These are phyloP conservation scores for Egretta garzetta DNA, from an alignment of 2,113 vertebrate species.

Conservation along the genomic window DNA sequence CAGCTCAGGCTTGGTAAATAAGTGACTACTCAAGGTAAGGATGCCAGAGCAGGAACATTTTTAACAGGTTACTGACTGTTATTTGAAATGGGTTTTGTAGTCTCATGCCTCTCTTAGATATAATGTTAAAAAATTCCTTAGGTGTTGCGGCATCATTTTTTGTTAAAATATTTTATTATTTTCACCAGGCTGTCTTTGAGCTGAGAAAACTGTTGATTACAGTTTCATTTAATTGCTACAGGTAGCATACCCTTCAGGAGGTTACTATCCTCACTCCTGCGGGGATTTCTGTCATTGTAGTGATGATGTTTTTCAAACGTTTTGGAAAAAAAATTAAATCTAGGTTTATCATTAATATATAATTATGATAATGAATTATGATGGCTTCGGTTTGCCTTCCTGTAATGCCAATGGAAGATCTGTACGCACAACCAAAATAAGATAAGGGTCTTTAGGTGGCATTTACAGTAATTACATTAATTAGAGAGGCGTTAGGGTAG, in stretches of 20 bases:
- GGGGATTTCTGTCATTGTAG: not conserved
- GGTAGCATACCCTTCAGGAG: not conserved
- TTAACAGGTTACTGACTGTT: not conserved
- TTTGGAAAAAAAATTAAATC: not conserved
- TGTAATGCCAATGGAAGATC: not conserved
- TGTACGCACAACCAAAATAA: not conserved
- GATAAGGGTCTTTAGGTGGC: not conserved
- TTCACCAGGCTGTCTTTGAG: not conserved
- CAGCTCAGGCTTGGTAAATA: conserved; percentile 37
- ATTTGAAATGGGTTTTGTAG: not conserved
- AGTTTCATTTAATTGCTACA: not conserved
- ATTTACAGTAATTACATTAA: conserved; percentile 36
- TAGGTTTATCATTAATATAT: not conserved
- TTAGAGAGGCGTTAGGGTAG: not conserved
- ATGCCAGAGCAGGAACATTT: conserved; percentile 4
- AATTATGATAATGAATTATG: conserved; percentile 23
- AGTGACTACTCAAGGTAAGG: conserved; percentile 44
- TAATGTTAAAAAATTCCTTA: not conserved
- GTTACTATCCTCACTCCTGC: not conserved
- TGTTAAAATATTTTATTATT: not conserved
- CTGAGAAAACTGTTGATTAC: not conserved
- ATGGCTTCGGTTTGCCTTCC: conserved; percentile 17
- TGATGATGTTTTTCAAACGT: not conserved
- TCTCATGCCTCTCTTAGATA: not conserved
- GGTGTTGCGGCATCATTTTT: not conserved